These are phyloP conservation scores for Idris sp. DNA, from an alignment of 1,140 invertebrate genomes.

Conservation along the genomic window DNA sequence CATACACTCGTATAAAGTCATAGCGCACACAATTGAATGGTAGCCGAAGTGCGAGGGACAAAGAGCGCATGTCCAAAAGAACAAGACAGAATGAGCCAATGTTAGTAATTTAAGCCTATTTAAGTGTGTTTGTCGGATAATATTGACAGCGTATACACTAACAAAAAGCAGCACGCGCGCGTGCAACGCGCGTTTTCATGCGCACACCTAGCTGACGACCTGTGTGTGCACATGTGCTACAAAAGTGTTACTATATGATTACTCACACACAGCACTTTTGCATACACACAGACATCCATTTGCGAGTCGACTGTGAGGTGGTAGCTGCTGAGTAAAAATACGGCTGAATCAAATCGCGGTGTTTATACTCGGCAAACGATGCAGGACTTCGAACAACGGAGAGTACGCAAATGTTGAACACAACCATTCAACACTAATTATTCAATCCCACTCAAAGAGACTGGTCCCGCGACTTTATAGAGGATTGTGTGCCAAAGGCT, in stretches of 20 bases:
- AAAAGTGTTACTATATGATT: constrained; percentile 41
- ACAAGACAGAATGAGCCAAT: constrained; percentile 51
- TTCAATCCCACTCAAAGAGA: constrained; percentile 5
- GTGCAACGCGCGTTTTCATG: constrained; percentile 56
- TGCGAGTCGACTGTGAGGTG: constrained; percentile 35
- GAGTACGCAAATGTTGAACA: constrained; percentile 39
- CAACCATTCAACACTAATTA: constrained; percentile 33
- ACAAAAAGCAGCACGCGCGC: constrained; percentile 71
- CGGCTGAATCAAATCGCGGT: constrained; percentile 72
- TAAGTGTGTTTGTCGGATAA: constrained; percentile 79
- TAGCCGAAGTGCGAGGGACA: constrained; percentile 68
- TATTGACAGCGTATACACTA: constrained; percentile 77
- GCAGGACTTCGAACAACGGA: constrained; percentile 52
- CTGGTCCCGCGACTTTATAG: background rate
- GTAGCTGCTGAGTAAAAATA: constrained; percentile 59
- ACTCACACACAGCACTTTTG: too few relatives aligned
- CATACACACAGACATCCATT: constrained; percentile 2
- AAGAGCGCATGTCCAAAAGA: constrained; percentile 33
- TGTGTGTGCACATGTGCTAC: constrained; percentile 43
- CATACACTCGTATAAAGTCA: constrained; percentile 75
- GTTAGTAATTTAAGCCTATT: constrained; percentile 79
- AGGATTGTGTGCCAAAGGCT: too few relatives aligned
- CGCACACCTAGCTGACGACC: constrained; percentile 24
- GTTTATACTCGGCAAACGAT: constrained; percentile 72
- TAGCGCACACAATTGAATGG: constrained; percentile 72